Base-by-base conservation (phyloP, 2,888 invertebrate genomes). In the Drosophila lutescens region DNA sequence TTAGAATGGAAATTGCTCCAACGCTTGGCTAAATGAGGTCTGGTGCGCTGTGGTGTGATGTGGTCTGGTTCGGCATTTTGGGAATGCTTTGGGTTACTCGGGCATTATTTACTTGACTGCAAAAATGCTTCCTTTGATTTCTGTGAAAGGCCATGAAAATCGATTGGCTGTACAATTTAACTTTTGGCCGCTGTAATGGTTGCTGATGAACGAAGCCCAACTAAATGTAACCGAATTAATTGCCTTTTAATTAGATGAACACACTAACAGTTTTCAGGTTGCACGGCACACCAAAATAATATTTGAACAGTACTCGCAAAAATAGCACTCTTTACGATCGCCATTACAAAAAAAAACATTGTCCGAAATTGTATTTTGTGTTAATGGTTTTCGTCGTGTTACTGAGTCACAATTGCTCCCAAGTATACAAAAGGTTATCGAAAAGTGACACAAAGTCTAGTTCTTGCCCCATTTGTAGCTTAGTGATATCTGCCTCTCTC, bases 91-190 rank as follows among this genome's bases (percentile, higher is more conserved):
- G 41, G 63, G 43, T 40, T 59, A 46, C 67, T 34, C 17, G 15
- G 32, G 70, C 73, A 62, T 71, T 72, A 72, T 72, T 74, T 55
- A 69, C 68, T 72, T 72, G 60, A 34, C 67, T 69, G 61, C 50
- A 62, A 66, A 73, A 66, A 67, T 63, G 63, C 72, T 69, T 57
- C 61, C 50, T 77, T 81, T 81, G 79, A 81, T 81, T 73, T 71
- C 66, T 60, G 65, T 56, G 53, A 50, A 70, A 60, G 68, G 63
- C 70, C 69, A 78, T 58, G 71, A 88, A 84, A 84, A 84, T 84
- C 83, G 80, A 84, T 87, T 87, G 82, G 41, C 36, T 68, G 73
- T 73, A 76, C 74, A 87, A 71, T 77, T 81, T 79, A 72, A 84
- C 60, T 60, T 68, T 63, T 46, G 44, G 1, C 40, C 36, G 41